Evolutionary conservation across 2,888 invertebrate genomes (phyloP), one percentile per base, ranked within the genome.

Genomic region (Iphiclides podalirius): DNA sequence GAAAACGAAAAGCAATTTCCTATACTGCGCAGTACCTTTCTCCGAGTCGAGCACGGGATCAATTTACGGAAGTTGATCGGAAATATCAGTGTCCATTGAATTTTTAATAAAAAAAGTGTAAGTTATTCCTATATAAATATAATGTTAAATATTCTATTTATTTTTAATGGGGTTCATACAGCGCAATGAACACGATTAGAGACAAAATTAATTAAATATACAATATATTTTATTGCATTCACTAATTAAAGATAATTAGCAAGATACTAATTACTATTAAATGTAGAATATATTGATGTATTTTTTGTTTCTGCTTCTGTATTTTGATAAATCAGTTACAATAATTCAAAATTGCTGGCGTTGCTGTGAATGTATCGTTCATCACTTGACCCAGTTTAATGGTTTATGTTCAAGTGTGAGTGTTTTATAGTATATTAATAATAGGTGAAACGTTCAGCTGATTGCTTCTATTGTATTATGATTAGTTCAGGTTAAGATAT

Each of bases 371-470:
- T 23, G 13, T 23, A 15, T n/a, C 16, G 28, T 13, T 14, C 26
- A 26, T 49, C 43, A n/a, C 43, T 49, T 44, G 49, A 49, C 38
- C 39, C 14, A 33, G 8, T 39, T 49, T 26, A 33, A 43, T 43
- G 26, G 12, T 38, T 48, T 44, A 44, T 44, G 34, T 44, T 34
- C 34, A 44, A 38, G 16, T 43, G 33, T 39, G 14, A 48, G 41
- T 42, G 15, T 28, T 23, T 41, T 41, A 16, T 26, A 44, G 36
- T 36, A 44, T 15, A 36, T 15, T 36, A 36, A 26, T 12, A 20
- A 33, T 20, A 33, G 17, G 6, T 11, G 16, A 8, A 31, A 31
- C 31, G 8, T 11, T 31, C 11, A 31, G 1, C n/a, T n/a, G 31
- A 41, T 41, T 28, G 11, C 39, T 23, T 6, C 15, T 9, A 13